Base-by-base conservation (phyloP, 2,888 invertebrate species). In the Automeris io region DNA sequence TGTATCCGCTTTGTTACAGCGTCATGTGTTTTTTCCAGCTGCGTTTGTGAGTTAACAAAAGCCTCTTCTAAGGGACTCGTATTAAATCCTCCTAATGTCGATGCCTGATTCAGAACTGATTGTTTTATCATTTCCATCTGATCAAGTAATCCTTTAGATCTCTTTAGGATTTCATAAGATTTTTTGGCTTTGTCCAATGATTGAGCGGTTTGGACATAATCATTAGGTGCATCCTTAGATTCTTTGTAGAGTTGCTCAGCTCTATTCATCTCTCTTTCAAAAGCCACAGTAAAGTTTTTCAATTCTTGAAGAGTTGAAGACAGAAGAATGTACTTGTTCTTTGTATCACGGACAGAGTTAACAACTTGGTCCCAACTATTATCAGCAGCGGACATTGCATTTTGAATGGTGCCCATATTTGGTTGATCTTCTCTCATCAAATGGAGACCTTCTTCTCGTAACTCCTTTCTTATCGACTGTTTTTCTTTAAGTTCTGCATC, bases 401-500 rank as follows among this genome's bases (percentile, higher is more conserved):
- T 93, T 72, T 96, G 96, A 42, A 96, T 92, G 0, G 91, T 90
- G 0, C 93, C 91, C 73, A 93, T 91, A 51, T 93, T 93, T 36
- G 91, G 89, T 59, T 94, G 91, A 75, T 97, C 93, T 79, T 94
- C 92, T 61, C 93, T 91, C 91, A 95, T 91, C 47, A 95, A 75
- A 55, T 91, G 88, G 38, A 93, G 87, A 1, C 95, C 95, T 80
- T 95, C 92, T 58, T 91, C 91, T 55, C 93, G 90, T n/a, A 96
- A 82, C 48, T 91, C 90, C 47, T 93, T 91, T 59, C 92, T 91
- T 0, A 91, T 77, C 3, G 88, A 76, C 50, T 88, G 87, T 51
- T 91, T 90, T 9, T 89, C 87, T 54, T 90, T 89, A 4, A 90
- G 60, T 6, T 88, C 88, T 21, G 80, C 65, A 65, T 91, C 78